Conservation (phyloP, 2,888 invertebrate species). For the Meiosimyza decipiens region DNA sequence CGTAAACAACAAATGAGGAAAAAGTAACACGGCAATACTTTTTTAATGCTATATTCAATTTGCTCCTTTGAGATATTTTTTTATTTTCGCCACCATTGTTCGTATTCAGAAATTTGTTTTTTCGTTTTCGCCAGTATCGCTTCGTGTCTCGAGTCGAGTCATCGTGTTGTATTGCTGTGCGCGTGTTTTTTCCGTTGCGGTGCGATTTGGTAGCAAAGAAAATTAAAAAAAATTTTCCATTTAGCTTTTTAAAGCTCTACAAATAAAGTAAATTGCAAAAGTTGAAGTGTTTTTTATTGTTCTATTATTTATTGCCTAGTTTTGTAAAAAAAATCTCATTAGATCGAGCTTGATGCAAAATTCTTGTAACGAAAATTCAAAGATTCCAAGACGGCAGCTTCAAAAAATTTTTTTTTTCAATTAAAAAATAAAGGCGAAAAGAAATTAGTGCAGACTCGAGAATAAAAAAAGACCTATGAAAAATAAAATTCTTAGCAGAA, state of each 20-base stretch:
- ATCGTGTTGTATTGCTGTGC: constrained; percentile 11
- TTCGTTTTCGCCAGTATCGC: constrained; percentile 17
- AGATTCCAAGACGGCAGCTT: constrained; percentile 11
- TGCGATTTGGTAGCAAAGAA: constrained; percentile 6
- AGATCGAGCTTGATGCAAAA: constrained; percentile 8
- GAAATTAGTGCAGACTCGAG: constrained; percentile 13
- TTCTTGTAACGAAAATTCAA: constrained; percentile 14
- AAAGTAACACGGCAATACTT: too few relatives aligned
- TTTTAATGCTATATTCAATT: too few relatives aligned
- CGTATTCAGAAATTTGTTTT: constrained; percentile 3
- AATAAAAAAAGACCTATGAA: background rate
- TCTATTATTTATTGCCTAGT: too few relatives aligned
- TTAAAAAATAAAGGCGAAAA: constrained; percentile 11
- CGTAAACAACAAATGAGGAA: too few relatives aligned
- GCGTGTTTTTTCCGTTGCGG: constrained; percentile 10
- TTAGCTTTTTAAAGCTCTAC: background rate
- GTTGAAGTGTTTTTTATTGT: too few relatives aligned
- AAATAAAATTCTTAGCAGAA: too few relatives aligned
- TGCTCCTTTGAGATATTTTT: too few relatives aligned
- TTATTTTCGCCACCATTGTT: background rate
- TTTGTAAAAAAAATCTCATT: constrained; percentile 3
- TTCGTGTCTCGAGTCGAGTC: constrained; percentile 27
- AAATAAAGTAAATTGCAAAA: constrained; percentile 5
- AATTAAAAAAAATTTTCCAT: constrained; percentile 10
- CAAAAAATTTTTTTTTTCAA: background rate